Percentiles rank a stretch among this genome's conserved stretches.
These are phyloP conservation scores for Luehdorfia chinensis DNA, from an alignment of 1,140 invertebrate genomes.

Conservation along the genomic window DNA sequence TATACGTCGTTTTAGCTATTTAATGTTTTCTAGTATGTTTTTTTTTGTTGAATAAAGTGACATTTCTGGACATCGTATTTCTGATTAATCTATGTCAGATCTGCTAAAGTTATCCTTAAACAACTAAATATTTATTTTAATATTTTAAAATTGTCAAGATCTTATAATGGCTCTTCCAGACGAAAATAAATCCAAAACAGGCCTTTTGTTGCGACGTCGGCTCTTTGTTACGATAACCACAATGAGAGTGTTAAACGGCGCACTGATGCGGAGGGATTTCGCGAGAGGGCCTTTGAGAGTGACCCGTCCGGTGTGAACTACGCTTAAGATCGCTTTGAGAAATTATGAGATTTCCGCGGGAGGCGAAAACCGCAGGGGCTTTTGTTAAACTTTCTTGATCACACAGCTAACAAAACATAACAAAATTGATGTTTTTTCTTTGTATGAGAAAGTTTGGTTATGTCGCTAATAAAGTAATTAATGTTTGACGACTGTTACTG, in stretches of 20 bases:
- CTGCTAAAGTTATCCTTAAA: too few relatives aligned
- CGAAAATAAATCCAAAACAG: constrained; percentile 13
- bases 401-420: neutral
- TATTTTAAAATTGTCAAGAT: too few relatives aligned
- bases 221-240: constrained; percentile 44
- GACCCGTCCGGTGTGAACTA: constrained; percentile 32
- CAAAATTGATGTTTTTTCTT: too few relatives aligned
- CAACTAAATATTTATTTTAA: too few relatives aligned
- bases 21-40: too few relatives aligned
- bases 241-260: constrained; percentile 52
- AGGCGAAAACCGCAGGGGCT: constrained; percentile 10
- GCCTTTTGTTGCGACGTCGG: constrained; percentile 32
- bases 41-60: too few relatives aligned
- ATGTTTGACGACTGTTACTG: too few relatives aligned
- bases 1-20: too few relatives aligned
- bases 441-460: too few relatives aligned
- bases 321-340: constrained; percentile 21
- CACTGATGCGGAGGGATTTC: constrained; percentile 31
- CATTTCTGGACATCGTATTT: too few relatives aligned
- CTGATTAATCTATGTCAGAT: too few relatives aligned
- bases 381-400: neutral
- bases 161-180: constrained; percentile 21
- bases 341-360: constrained; percentile 32
- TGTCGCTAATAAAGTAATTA: too few relatives aligned
- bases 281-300: constrained; percentile 32